Evolutionary conservation across 2,113 vertebrate genomes (phyloP), one percentile per base, ranked within the genome.

Genomic region (Paradoxurus hermaphroditus): DNA sequence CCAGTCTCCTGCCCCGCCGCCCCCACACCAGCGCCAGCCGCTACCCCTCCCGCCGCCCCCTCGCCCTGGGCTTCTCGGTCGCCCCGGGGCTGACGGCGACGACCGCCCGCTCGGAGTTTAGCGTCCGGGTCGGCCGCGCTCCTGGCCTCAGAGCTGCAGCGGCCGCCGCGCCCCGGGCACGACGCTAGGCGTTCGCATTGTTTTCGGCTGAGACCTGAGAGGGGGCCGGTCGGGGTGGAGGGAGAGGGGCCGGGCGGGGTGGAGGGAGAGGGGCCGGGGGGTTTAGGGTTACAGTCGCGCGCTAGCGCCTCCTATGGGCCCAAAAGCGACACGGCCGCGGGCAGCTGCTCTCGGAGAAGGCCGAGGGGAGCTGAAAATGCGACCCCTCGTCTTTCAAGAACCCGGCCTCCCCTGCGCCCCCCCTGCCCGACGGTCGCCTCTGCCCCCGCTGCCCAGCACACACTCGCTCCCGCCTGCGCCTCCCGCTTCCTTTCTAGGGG

Each of bases 221-320:
- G 72, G 95, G 94, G 96, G 89, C 89, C 46, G 93, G 91, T 51
- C 90, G 4, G 90, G 81, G 92, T 75, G 75, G 89, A 84, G 92
- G 91, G 78, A 94, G 72, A 62, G 95, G 83, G 94, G 53, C 73
- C 16, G 49, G 75, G 88, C 75, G 34, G 81, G 93, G 93, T 90
- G 82, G 82, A 59, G 91, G 65, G 78, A 78, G 70, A 85, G 85
- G 82, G 88, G 49, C 51, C 44, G 4, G 46, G 53, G 83, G 97
- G 97, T 98, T 97, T 98, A 98, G 97, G 90, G 75, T 98, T 98
- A 96, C 98, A 98, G 73, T 3, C 73, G 94, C 36, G 29, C 95
- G n/a, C 65, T 91, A 97, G 97, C 98, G 96, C 98, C 98, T 97
- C 98, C 98, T 98, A 75, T 25, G 51, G 98, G 93, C 62, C 62